These are phyloP conservation scores for Edolisoma coerulescens DNA, from an alignment of 2,113 vertebrate species.

Conservation along the genomic window DNA sequence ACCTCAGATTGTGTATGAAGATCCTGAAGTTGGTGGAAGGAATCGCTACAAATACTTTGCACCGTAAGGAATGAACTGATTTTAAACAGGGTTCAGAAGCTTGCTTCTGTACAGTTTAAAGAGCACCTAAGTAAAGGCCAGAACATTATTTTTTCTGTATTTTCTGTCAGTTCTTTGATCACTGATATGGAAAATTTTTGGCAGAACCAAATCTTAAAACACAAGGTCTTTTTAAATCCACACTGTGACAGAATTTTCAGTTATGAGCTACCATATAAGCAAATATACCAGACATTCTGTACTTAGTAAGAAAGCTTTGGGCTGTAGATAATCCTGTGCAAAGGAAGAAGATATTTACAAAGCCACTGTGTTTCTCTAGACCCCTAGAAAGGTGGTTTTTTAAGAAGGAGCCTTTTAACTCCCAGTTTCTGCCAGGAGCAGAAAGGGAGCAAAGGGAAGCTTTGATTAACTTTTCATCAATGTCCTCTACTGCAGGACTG, in stretches of 20 bases:
- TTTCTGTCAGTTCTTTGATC: neutral
- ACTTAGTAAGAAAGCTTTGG: neutral
- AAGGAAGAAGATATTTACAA: neutral
- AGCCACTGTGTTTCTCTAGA: neutral
- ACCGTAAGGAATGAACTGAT: constrained; percentile 69
- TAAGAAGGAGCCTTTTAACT: neutral
- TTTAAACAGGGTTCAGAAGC: neutral
- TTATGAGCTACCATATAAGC: neutral
- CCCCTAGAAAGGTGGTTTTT: neutral
- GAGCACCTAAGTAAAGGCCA: neutral
- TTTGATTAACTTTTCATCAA: neutral
- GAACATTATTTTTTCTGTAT: neutral
- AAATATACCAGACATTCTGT: neutral
- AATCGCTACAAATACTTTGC: constrained; percentile 91
- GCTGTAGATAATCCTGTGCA: neutral
- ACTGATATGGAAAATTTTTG: neutral
- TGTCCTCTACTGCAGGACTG: neutral
- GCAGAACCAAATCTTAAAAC: neutral
- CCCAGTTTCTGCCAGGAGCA: neutral
- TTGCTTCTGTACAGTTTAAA: neutral
- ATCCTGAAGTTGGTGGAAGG: constrained; percentile 75
- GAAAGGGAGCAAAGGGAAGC: neutral
- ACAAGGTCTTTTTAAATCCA: neutral
- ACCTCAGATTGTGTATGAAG: constrained; percentile 51
- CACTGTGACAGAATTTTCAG: neutral